Evolutionary conservation across 2,797 vertebrate species (phyloP), one percentile per base, ranked within the genome.

Genomic region (Sternarchorhynchus goeldii): DNA sequence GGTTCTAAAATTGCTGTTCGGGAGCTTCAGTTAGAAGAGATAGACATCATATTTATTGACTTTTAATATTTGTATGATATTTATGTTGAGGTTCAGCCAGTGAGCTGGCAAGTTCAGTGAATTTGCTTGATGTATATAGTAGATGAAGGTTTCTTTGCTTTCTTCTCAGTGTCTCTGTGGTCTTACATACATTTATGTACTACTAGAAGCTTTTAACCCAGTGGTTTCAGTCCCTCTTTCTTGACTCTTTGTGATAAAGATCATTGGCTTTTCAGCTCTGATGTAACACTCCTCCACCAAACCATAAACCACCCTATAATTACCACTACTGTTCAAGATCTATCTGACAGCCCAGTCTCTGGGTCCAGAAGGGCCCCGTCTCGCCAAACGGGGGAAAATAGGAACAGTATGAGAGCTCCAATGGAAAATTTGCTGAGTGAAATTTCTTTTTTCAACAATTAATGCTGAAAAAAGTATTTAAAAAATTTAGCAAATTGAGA

Each of bases 191-290:
- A 50, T 5, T 7, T n/a, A 5, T 50, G 16, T 25, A 6, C 18
- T 45, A 6, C 21, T 59, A 18, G 21, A 8, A 76, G 16, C 39
- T 14, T 29, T 67, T 58, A 25, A 25, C 14, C n/a, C 31, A 12
- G 18, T 39, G 63, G 6, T 65, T 20, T 63, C 6, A 45, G 41
- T 45, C 60, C 29, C 16, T 55, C n/a, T 17, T 55, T 66, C 32
- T 41, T 45, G 53, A 25, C 55, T 68, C 5, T 31, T 17, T 50
- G 36, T 4, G 75, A 76, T 68, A 53, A 67, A 67, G 18, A 69
- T 34, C 34, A 50, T 2, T 32, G 34, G 5, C 4, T 62, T 12
- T 63, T 63, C 29, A 32, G 32, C 20, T 65, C 63, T 65, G n/a
- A 65, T 6, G 18, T 34, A 64, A 64, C 25, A 62, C 31, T 31